A percentile compares a stretch with the other conserved stretches of the same genome.
phyloP scores from a whole-genome alignment of 2,113 vertebrate species.

The Rhinogobius similis region DNA sequence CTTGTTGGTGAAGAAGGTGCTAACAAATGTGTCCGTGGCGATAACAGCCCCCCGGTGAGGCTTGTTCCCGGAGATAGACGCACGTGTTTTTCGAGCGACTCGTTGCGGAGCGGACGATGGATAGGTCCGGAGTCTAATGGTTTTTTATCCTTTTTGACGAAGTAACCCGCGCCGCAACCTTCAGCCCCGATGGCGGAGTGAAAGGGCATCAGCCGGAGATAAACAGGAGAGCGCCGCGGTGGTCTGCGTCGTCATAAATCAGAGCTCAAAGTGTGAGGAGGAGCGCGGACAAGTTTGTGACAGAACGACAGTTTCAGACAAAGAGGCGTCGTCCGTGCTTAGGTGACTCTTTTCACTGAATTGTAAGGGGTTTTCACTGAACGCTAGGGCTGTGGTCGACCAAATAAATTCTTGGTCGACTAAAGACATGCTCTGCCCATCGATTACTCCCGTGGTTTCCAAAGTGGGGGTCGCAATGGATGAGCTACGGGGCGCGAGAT shows the following conservation, averaged over 20 bases:
- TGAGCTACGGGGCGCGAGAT: too few species aligned
- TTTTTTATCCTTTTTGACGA: constrained; percentile 66
- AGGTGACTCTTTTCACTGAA: too few species aligned
- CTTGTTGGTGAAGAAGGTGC: constrained; percentile 64
- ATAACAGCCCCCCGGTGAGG: constrained; percentile 65
- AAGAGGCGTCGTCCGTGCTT: background rate
- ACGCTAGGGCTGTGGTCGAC: too few species aligned
- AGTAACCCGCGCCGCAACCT: constrained; percentile 71
- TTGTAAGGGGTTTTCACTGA: too few species aligned
- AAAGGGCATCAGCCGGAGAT: constrained; percentile 68
- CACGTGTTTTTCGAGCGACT: constrained; percentile 43
- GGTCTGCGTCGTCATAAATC: constrained; percentile 51
- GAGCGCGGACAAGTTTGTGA: background rate
- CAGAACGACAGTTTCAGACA: background rate
- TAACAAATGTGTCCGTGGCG: constrained; percentile 70
- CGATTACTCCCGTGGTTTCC: too few species aligned
- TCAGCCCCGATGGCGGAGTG: constrained; percentile 65
- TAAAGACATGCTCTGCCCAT: too few species aligned
- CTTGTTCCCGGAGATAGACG: constrained; percentile 48
- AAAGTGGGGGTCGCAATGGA: too few species aligned
- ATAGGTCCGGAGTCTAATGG: constrained; percentile 66
- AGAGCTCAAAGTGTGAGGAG: constrained; percentile 35
- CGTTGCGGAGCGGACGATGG: constrained; percentile 55
- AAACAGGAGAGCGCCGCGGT: constrained; percentile 56
- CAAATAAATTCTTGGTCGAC: too few species aligned